Evolutionary conservation across 2,113 vertebrate genomes (phyloP).

Genomic region (Sardina pilchardus): DNA sequence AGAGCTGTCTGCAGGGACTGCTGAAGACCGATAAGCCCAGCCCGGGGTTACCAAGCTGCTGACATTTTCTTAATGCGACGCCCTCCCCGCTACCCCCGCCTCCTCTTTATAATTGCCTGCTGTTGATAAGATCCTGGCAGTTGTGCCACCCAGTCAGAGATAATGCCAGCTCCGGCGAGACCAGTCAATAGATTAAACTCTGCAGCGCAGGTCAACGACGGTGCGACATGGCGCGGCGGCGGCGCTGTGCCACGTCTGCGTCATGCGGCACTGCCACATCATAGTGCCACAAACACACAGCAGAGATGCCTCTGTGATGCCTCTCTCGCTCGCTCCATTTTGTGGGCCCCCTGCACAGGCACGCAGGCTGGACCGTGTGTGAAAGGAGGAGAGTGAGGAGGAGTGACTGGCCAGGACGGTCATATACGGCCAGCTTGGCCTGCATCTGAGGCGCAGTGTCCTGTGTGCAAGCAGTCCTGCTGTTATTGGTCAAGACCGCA

Average conservation of each 20-base stretch:
- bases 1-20: slow-evolving; percentile 31
- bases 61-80: slow-evolving; percentile 65
- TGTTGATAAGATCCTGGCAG: slow-evolving; percentile 71
- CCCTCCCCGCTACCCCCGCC: slow-evolving; percentile 31
- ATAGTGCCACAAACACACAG: neutral
- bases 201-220: neutral
- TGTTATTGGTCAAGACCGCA: neutral
- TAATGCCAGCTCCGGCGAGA: slow-evolving; percentile 51
- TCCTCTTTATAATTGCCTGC: slow-evolving; percentile 70
- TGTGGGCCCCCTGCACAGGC: neutral
- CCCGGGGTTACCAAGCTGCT: slow-evolving; percentile 67
- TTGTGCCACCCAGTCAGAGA: slow-evolving; percentile 48
- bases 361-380: neutral
- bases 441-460: neutral
- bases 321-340: neutral
- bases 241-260: neutral
- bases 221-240: neutral
- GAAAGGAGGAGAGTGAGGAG: neutral
- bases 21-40: slow-evolving; percentile 55
- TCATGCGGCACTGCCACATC: neutral
- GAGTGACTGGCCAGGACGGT: neutral
- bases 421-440: neutral
- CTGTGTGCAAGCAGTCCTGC: neutral
- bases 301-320: neutral
- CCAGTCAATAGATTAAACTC: slow-evolving; percentile 41